Evolutionary conservation across 1,140 invertebrate genomes (phyloP).

Genomic region (Metaphire vulgaris): DNA sequence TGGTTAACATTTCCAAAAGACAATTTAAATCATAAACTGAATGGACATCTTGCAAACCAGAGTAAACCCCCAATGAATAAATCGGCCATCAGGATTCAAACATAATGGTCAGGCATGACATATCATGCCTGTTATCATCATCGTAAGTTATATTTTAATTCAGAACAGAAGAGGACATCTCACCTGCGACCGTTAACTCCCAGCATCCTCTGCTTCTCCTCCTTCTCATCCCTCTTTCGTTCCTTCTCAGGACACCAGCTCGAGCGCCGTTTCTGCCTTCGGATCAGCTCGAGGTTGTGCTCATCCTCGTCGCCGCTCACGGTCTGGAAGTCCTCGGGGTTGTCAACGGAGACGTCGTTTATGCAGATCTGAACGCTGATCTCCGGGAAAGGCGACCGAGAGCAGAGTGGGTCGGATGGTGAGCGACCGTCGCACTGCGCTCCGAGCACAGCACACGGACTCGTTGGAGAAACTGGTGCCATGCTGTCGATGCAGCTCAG

Average conservation of each 20-base stretch:
- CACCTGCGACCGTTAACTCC: constrained; percentile 28
- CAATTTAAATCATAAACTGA: too few relatives aligned
- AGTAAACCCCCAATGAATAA: too few relatives aligned
- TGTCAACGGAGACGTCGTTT: constrained; percentile 40
- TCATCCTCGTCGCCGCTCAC: neutral
- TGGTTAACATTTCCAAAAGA: too few relatives aligned
- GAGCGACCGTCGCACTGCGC: neutral
- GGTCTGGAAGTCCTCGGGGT: constrained; percentile 26
- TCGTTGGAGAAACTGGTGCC: neutral
- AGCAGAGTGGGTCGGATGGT: neutral
- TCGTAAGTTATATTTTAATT: too few relatives aligned
- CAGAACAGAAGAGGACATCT: too few relatives aligned
- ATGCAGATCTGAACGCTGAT: constrained; percentile 40
- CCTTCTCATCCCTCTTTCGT: constrained; percentile 24
- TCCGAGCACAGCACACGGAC: neutral
- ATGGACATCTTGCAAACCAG: too few relatives aligned
- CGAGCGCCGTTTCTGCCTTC: constrained; percentile 30
- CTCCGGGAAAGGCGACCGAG: constrained; percentile 10
- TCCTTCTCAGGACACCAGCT: constrained; percentile 36
- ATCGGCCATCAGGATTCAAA: too few relatives aligned
- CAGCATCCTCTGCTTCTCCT: constrained; percentile 25
- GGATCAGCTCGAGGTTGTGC: constrained; percentile 3
- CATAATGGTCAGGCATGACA: too few relatives aligned
- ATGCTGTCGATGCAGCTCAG: neutral
- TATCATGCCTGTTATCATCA: too few relatives aligned